Percentiles rank a stretch among this genome's conserved stretches.
These are phyloP conservation scores for Cataglyphis hispanica DNA, from an alignment of 1,140 invertebrate genomes.

Conservation along the genomic window DNA sequence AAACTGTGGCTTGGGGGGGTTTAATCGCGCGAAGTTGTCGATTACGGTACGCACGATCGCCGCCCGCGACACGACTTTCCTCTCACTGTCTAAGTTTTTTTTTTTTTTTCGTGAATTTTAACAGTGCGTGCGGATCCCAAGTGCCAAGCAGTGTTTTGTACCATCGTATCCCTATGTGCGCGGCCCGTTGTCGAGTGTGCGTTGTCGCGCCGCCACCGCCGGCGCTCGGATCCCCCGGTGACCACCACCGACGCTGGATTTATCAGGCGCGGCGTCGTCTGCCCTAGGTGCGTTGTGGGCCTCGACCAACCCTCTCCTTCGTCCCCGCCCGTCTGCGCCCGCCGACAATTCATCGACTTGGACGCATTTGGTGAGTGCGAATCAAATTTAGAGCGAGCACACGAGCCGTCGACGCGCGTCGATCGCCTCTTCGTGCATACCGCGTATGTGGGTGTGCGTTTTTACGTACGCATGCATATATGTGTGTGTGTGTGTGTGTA, in stretches of 20 bases:
- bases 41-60: not conserved
- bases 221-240: slow-evolving; percentile 60
- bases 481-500: not conserved
- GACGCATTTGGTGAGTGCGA: slow-evolving; percentile 10
- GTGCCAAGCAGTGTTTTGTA: slow-evolving; percentile 68
- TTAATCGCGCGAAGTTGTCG: slow-evolving; percentile 8
- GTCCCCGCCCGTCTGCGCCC: not conserved
- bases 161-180: slow-evolving; percentile 62
- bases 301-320: not conserved
- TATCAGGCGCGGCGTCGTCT: slow-evolving; percentile 55
- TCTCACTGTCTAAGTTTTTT: not conserved
- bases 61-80: slow-evolving; percentile 22
- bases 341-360: not conserved
- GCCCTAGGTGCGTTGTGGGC: slow-evolving; percentile 31
- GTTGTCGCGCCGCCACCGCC: slow-evolving; percentile 58
- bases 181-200: slow-evolving; percentile 74
- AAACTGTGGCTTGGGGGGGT: not conserved
- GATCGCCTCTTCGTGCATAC: not conserved
- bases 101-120: slow-evolving; percentile 44
- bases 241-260: slow-evolving; percentile 41
- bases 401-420: not conserved
- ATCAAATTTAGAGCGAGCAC: slow-evolving; percentile 22
- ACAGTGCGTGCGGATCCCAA: slow-evolving; percentile 71
- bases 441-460: not conserved
- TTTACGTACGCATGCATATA: too few species aligned